Percentiles rank a stretch among this genome's conserved stretches.
Conservation (phyloP, 2,888 invertebrate genomes). For the Selenia dentaria region DNA sequence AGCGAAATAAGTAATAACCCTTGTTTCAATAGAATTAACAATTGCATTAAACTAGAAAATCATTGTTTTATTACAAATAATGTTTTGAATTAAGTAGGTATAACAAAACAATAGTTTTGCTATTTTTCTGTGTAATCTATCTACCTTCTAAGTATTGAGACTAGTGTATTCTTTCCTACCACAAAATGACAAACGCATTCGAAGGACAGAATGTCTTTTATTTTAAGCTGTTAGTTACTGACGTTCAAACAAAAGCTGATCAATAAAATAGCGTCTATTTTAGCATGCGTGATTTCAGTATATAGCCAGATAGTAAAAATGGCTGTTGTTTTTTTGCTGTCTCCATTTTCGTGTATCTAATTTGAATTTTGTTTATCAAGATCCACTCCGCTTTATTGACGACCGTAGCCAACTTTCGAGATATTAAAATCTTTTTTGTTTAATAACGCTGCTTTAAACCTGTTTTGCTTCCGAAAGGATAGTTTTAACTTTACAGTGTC, state of each 20-base stretch:
- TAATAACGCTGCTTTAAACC: slow-evolving; percentile 15
- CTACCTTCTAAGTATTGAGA: no score
- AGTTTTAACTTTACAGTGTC: slow-evolving; percentile 23
- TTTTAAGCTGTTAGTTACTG: no score
- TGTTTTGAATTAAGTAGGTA: no score
- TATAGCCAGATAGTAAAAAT: slow-evolving; percentile 21
- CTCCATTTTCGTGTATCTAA: slow-evolving; percentile 18
- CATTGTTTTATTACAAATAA: neutral
- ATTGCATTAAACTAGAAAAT: slow-evolving; percentile 52
- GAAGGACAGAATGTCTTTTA: no score
- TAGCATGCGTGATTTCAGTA: slow-evolving; percentile 22
- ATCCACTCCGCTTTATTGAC: slow-evolving; percentile 17
- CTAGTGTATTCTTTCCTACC: no score
- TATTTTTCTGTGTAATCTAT: no score
- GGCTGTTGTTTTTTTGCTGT: slow-evolving; percentile 11
- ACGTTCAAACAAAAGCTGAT: slow-evolving; percentile 12
- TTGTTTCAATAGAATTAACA: slow-evolving; percentile 52
- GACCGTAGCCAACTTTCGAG: slow-evolving; percentile 15
- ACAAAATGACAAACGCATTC: no score
- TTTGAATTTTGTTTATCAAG: slow-evolving; percentile 9
- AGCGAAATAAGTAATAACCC: slow-evolving; percentile 51
- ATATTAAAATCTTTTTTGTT: slow-evolving; percentile 14
- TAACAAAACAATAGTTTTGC: no score
- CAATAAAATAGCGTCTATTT: slow-evolving; percentile 21
- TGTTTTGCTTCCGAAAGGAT: slow-evolving; percentile 26